Percentiles rank a stretch among this genome's conserved stretches.
Evolutionary conservation across 2,113 vertebrate species (phyloP).

Genomic region (Hymenochirus boettgeri): DNA sequence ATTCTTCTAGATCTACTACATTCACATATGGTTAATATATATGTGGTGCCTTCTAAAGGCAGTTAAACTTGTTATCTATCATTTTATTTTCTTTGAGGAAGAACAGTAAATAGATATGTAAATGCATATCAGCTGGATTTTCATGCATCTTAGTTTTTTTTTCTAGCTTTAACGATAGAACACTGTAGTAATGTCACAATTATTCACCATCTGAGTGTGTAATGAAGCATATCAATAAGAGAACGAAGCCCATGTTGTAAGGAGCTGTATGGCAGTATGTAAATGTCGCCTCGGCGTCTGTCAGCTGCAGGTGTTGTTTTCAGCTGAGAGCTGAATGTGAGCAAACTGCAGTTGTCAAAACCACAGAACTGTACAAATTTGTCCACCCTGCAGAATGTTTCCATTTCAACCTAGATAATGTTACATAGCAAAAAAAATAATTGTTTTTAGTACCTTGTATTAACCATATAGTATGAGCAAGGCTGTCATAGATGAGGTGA

Average conservation of each 20-base stretch:
- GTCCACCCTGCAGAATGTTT: slow-evolving; percentile 2
- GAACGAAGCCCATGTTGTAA: slow-evolving; percentile 28
- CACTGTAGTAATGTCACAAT: slow-evolving; percentile 1
- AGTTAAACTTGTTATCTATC: no score
- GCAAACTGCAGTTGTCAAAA: slow-evolving; percentile 28
- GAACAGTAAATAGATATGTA: neutral
- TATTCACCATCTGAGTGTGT: slow-evolving; percentile 35
- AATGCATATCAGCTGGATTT: neutral
- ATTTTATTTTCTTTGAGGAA: no score
- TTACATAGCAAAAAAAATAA: neutral
- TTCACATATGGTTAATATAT: no score
- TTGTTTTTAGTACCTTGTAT: no score
- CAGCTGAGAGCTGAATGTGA: slow-evolving; percentile 24
- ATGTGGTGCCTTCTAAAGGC: no score
- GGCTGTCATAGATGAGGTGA: no score
- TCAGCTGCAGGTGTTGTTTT: slow-evolving; percentile 40
- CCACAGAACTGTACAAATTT: slow-evolving; percentile 10
- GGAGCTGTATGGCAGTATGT: slow-evolving; percentile 28
- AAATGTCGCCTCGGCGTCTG: slow-evolving; percentile 38
- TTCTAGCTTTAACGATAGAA: no score
- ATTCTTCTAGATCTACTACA: no score
- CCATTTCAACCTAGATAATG: slow-evolving; percentile 8
- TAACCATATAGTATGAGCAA: no score
- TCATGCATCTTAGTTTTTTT: no score
- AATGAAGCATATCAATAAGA: slow-evolving; percentile 33